Percentiles rank a stretch among this genome's conserved stretches.
These are phyloP conservation scores for Gadus macrocephalus DNA, from an alignment of 2,113 vertebrate species.

Conservation along the genomic window DNA sequence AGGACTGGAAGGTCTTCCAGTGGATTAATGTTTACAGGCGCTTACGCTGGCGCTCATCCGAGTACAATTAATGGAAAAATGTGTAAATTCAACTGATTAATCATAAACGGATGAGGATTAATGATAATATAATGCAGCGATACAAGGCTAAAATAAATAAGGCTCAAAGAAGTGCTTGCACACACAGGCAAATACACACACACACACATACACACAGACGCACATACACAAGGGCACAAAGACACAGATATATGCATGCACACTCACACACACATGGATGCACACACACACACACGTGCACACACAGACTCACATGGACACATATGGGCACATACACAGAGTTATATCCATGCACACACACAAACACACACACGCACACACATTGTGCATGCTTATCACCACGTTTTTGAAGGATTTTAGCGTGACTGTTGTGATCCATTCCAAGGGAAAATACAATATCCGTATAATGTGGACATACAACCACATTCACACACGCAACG, in stretches of 20 bases:
- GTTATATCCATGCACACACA: conserved; percentile 11
- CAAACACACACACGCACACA: not conserved
- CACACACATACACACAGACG: conserved; percentile 15
- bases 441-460: conserved; percentile 49
- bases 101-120: no score
- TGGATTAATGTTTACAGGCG: no score
- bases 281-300: not conserved
- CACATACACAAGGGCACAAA: conserved; percentile 1
- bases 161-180: not conserved
- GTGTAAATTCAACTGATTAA: no score
- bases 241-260: no score
- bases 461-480: conserved; percentile 23
- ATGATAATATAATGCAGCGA: no score
- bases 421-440: conserved; percentile 3
- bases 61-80: no score
- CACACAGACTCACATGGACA: no score
- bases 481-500: no score
- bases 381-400: not conserved
- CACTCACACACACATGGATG: not conserved
- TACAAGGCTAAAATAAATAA: not conserved
- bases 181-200: conserved; percentile 6
- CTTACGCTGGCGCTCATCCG: no score
- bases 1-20: no score
- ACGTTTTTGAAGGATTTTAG: not conserved
- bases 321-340: not conserved